A percentile compares a stretch with the other conserved stretches of the same genome.
phyloP scores from a whole-genome alignment of 2,113 vertebrate genomes.

The Pedetes capensis region DNA sequence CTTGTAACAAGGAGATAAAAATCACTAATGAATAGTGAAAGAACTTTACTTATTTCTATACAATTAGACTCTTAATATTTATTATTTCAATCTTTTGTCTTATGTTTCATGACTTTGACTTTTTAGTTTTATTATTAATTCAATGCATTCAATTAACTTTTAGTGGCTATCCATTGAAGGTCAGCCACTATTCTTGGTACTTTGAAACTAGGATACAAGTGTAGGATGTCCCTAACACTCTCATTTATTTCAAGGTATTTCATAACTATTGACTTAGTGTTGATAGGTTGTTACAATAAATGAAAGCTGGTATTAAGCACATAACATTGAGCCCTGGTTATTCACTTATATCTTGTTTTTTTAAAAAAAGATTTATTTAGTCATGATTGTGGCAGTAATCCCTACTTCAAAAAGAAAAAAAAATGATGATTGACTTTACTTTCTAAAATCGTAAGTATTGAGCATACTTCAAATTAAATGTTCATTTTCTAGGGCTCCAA shows the following conservation, averaged over 20 bases:
- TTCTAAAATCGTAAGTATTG: background rate
- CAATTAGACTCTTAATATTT: conserved; percentile 27
- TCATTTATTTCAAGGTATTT: conserved; percentile 48
- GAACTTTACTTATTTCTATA: conserved; percentile 31
- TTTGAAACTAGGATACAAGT: background rate
- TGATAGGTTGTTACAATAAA: background rate
- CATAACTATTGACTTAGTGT: conserved; percentile 8
- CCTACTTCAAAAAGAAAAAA: background rate
- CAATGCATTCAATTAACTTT: conserved; percentile 31
- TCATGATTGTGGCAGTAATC: background rate
- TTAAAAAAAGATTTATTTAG: conserved; percentile 11
- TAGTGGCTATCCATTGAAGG: conserved; percentile 31
- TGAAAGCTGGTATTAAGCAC: conserved; percentile 32
- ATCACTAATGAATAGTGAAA: conserved; percentile 19
- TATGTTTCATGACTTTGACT: conserved; percentile 42
- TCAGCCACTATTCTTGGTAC: background rate
- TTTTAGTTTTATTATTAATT: conserved; percentile 64
- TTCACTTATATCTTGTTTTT: background rate
- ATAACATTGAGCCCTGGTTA: background rate
- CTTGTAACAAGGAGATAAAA: conserved; percentile 41
- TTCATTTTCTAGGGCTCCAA: background rate
- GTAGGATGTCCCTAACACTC: background rate
- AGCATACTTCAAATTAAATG: conserved; percentile 25
- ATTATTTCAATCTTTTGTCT: conserved; percentile 44
- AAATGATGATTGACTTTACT: background rate